Conservation (phyloP, 1,140 invertebrate species). For the Anastatus disparis region DNA sequence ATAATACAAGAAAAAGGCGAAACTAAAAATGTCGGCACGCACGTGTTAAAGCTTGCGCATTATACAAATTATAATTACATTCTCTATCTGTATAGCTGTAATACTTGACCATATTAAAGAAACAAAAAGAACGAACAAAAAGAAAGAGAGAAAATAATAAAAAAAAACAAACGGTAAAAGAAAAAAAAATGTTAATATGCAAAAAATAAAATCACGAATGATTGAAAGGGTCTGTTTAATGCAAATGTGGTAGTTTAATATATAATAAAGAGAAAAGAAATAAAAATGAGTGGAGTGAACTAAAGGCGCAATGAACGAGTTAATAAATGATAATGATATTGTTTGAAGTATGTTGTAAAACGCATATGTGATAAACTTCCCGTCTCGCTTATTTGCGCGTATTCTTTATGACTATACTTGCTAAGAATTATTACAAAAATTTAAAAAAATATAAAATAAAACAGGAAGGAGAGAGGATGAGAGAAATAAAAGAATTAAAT, state of each 20-base stretch:
- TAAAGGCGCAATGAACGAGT: background rate
- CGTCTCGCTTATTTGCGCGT: conserved; percentile 9
- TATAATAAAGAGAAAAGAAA: no score
- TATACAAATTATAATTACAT: background rate
- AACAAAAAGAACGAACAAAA: no score
- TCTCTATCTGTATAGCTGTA: background rate
- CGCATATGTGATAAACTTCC: conserved; percentile 31
- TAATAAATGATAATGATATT: conserved; percentile 12
- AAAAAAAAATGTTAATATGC: background rate
- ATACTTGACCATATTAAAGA: no score
- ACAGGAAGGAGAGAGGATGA: background rate
- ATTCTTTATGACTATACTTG: background rate
- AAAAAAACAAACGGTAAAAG: background rate
- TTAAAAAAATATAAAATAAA: no score
- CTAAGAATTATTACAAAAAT: no score
- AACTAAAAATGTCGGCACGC: background rate
- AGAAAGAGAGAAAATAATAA: no score
- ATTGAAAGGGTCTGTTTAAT: background rate
- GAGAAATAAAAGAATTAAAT: background rate
- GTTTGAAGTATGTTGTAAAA: conserved; percentile 31
- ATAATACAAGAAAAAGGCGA: conserved; percentile 9
- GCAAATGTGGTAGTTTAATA: conserved; percentile 18
- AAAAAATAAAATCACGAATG: background rate
- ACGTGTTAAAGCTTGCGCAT: background rate
- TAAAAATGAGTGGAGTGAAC: background rate